These are phyloP conservation scores for Parauchenoglanis ngamensis DNA, from an alignment of 2,797 vertebrate genomes.

Conservation along the genomic window DNA sequence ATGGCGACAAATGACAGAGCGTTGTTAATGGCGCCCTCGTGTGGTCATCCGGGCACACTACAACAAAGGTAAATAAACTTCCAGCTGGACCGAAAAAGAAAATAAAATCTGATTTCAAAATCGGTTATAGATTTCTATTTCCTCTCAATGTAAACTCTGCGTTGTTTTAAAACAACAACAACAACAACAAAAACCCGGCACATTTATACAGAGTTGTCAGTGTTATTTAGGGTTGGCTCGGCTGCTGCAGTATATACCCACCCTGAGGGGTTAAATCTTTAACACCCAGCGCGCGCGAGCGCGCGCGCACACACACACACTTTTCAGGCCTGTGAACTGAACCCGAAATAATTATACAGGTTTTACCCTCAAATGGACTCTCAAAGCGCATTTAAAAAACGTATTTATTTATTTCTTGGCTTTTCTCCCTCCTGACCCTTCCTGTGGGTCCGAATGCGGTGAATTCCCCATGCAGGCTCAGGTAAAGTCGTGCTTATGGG, in stretches of 20 bases:
- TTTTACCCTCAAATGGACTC: not conserved
- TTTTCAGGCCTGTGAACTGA: not conserved
- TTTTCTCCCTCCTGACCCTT: not conserved
- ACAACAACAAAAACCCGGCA: not conserved
- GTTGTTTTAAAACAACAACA: not conserved
- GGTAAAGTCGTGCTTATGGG: slow-evolving; percentile 5
- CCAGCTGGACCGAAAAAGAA: too few species aligned
- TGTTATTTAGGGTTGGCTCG: not conserved
- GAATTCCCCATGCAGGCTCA: not conserved
- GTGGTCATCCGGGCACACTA: not conserved
- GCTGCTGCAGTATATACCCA: not conserved
- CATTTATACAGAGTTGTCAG: not conserved
- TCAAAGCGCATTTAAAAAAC: not conserved
- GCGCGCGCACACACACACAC: not conserved
- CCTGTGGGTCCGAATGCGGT: not conserved
- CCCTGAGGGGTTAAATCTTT: slow-evolving; percentile 12
- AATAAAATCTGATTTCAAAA: not conserved
- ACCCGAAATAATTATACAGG: not conserved
- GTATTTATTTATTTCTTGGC: not conserved
- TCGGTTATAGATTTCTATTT: not conserved
- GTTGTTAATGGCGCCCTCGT: not conserved
- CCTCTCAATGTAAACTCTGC: not conserved
- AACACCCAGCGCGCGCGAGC: not conserved
- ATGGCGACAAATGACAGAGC: not conserved
- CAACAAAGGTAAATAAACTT: not conserved